Evolutionary conservation across 1,140 invertebrate species (phyloP).

Genomic region (Archivesica marissinica): DNA sequence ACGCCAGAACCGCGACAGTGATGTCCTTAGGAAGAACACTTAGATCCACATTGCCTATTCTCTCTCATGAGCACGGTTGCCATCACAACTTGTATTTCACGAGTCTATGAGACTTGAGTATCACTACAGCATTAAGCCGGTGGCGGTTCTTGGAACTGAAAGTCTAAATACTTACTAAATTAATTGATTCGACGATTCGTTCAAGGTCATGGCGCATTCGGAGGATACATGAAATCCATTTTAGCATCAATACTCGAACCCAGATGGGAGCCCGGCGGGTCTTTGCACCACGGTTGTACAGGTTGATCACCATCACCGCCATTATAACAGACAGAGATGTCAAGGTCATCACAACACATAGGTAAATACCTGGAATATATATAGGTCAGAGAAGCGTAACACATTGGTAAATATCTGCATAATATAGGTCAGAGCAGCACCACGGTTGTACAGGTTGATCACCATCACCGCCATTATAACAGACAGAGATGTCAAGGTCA

Average conservation of each 20-base stretch:
- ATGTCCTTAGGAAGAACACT: too few relatives aligned
- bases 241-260: conserved; percentile 73
- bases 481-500: conserved; percentile 83
- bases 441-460: conserved; percentile 82
- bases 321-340: conserved; percentile 83
- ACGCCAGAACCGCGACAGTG: too few relatives aligned
- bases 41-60: too few relatives aligned
- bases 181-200: conserved; percentile 76
- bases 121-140: too few relatives aligned
- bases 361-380: conserved; percentile 79
- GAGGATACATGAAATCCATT: conserved; percentile 74
- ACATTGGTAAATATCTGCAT: too few relatives aligned
- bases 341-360: conserved; percentile 84
- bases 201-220: conserved; percentile 78
- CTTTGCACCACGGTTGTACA: conserved; percentile 80
- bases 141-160: too few relatives aligned
- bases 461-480: conserved; percentile 83
- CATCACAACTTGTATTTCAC: too few relatives aligned
- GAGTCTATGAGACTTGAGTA: too few relatives aligned
- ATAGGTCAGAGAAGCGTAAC: background rate
- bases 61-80: too few relatives aligned
- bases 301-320: conserved; percentile 83
- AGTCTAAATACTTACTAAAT: conserved; percentile 72
- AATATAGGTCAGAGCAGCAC: too few relatives aligned
- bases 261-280: conserved; percentile 77